phyloP scores from a whole-genome alignment of 2,797 vertebrate genomes.

The Oreonectes daqikongensis region DNA sequence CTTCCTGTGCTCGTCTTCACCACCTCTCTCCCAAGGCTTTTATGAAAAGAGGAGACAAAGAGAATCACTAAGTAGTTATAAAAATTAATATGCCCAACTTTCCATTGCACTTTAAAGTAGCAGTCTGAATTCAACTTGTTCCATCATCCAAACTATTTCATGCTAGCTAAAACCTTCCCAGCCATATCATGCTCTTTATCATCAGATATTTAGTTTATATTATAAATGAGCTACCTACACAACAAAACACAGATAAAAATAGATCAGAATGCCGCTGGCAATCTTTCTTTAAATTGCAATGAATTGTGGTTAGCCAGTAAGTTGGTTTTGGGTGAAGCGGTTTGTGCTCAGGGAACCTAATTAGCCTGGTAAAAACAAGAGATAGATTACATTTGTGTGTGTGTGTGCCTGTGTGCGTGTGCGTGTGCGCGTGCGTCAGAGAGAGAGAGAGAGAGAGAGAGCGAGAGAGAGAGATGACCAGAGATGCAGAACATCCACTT shows the following conservation, averaged over 20 bases:
- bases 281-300: constrained; percentile 30
- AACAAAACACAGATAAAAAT: neutral
- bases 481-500: constrained; percentile 21
- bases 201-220: neutral
- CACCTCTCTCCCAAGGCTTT: constrained; percentile 38
- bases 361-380: constrained; percentile 27
- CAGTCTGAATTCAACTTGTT: constrained; percentile 5
- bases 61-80: constrained; percentile 38
- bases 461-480: constrained; percentile 17
- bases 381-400: constrained; percentile 29
- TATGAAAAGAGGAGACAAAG: constrained; percentile 25
- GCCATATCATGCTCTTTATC: neutral
- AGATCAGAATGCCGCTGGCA: neutral
- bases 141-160: neutral
- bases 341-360: constrained; percentile 41
- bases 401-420: no score
- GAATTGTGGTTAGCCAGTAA: constrained; percentile 39
- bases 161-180: neutral
- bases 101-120: constrained; percentile 14
- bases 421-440: no score
- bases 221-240: neutral
- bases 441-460: neutral
- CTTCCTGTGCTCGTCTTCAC: constrained; percentile 8
- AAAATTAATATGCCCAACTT: constrained; percentile 11
- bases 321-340: constrained; percentile 27